Conservation (phyloP, 1,140 invertebrate species). For the Sycobia sp. region DNA sequence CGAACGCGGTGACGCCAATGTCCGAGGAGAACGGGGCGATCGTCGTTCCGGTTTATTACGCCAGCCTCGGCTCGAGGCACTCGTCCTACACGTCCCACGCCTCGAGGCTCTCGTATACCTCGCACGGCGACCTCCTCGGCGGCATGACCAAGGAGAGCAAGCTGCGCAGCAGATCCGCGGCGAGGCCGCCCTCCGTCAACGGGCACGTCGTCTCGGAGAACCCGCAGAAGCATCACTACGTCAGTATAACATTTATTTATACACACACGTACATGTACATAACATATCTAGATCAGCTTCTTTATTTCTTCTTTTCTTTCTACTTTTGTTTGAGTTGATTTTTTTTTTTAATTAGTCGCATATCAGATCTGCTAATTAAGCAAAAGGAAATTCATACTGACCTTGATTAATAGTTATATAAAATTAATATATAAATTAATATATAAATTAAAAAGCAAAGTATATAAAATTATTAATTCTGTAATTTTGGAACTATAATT, state of each 20-base stretch:
- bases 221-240: conserved; percentile 74
- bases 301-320: too few species aligned
- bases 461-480: too few species aligned
- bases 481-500: too few species aligned
- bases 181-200: conserved; percentile 68
- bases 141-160: conserved; percentile 86
- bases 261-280: not conserved
- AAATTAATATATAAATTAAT: too few species aligned
- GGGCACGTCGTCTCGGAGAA: conserved; percentile 66
- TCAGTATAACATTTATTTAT: too few species aligned
- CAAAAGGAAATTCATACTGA: too few species aligned
- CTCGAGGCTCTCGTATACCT: conserved; percentile 89
- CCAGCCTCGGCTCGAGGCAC: conserved; percentile 84
- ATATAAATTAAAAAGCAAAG: too few species aligned
- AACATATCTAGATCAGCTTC: not conserved
- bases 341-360: too few species aligned
- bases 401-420: too few species aligned
- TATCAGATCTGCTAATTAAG: too few species aligned
- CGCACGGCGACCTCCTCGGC: conserved; percentile 85
- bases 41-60: conserved; percentile 86
- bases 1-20: conserved; percentile 96
- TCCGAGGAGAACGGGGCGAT: conserved; percentile 96
- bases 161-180: conserved; percentile 75
- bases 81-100: conserved; percentile 94
- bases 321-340: too few species aligned